phyloP scores from a whole-genome alignment of 2,113 vertebrate genomes.

The Phocoena phocoena region DNA sequence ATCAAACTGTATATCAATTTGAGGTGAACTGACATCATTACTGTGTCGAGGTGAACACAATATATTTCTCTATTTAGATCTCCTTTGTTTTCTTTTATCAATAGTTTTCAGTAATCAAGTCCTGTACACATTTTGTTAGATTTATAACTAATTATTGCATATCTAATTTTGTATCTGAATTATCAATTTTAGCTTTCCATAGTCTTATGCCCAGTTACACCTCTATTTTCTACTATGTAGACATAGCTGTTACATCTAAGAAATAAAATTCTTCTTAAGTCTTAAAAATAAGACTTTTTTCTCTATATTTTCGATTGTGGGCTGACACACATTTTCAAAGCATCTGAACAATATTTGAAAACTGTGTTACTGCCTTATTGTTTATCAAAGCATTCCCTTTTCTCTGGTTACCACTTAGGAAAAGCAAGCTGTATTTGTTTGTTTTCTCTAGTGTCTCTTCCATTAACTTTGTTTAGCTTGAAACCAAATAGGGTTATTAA shows the following conservation, averaged over 20 bases:
- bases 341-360: neutral
- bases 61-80: neutral
- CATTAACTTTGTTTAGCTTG: neutral
- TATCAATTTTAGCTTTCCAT: neutral
- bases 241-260: neutral
- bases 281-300: neutral
- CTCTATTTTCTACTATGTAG: neutral
- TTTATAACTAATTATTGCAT: neutral
- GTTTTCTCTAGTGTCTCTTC: neutral
- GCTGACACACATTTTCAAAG: neutral
- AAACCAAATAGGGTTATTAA: neutral
- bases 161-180: neutral
- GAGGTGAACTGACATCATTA: neutral
- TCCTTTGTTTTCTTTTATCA: neutral
- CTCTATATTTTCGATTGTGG: neutral
- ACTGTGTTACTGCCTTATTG: neutral
- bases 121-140: neutral
- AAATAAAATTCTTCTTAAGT: neutral
- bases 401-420: neutral
- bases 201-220: neutral
- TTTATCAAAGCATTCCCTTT: slow-evolving; percentile 4
- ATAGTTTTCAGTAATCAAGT: neutral
- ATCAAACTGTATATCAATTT: neutral
- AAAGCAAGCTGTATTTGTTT: neutral
- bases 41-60: neutral